Conservation (phyloP, 2,113 vertebrate species). For the Phyllopteryx taeniolatus region DNA sequence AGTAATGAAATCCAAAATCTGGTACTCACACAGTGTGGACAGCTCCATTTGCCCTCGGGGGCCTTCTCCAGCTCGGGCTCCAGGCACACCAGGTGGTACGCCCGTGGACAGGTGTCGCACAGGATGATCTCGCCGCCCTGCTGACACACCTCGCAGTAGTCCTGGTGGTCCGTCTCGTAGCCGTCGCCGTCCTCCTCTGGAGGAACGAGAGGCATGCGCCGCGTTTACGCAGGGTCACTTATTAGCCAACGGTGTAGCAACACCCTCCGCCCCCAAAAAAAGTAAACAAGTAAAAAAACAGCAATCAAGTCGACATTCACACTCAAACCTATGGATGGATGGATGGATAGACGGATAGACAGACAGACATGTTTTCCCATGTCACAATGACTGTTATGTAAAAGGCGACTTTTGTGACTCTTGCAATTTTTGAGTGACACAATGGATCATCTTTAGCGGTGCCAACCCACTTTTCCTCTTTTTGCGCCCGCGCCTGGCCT, state of each 20-base stretch:
- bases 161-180: slow-evolving; percentile 98
- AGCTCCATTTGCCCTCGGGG: slow-evolving; percentile 97
- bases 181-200: slow-evolving; percentile 92
- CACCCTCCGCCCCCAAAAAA: no score
- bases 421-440: slow-evolving; percentile 8
- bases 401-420: no score
- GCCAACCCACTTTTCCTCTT: slow-evolving; percentile 87
- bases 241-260: neutral
- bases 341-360: neutral
- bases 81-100: slow-evolving; percentile 96
- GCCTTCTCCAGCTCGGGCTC: slow-evolving; percentile 97
- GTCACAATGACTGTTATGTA: no score
- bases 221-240: neutral
- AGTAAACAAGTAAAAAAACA: neutral
- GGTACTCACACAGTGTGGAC: slow-evolving; percentile 93
- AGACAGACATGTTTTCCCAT: no score
- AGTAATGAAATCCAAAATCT: neutral
- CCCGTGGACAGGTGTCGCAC: slow-evolving; percentile 93
- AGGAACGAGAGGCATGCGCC: slow-evolving; percentile 22
- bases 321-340: neutral
- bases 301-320: neutral
- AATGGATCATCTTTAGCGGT: slow-evolving; percentile 8
- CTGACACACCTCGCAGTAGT: slow-evolving; percentile 98
- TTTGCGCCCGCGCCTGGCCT: slow-evolving; percentile 83
- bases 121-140: slow-evolving; percentile 98